Base-by-base conservation (phyloP, 2,888 invertebrate genomes). In the Ormia ochracea region DNA sequence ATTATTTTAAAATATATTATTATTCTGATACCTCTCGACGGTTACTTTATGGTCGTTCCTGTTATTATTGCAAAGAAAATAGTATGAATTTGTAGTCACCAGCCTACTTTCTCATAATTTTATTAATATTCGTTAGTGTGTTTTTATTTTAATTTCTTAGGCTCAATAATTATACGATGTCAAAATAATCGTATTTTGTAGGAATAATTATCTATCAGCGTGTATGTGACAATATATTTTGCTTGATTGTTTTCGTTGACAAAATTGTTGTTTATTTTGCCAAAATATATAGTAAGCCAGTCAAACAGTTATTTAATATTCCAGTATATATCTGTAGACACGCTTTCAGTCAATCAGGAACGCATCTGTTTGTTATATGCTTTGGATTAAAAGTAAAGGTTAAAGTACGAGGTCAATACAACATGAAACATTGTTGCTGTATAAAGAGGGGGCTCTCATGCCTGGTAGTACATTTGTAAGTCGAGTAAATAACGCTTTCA, bases 371-470 rank as follows among this genome's bases (percentile, higher is more conserved):
- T 54, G 26, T 28, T 45, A 23, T 63, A 14, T 38, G 54, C 36
- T 19, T 38, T 63, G 38, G 43, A 23, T 65, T 59, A 31, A 23
- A n/a, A n/a, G n/a, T n/a, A n/a, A n/a, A n/a, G 61, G 36, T 59
- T 65, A 36, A 72, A 58, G 72, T 66, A 54, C 72, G 59, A 72
- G 72, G 78, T 78, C 66, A 78, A 78, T 72, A 54, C 72, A 78
- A 59, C 66, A 38, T 66, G 70, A 72, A 66, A 59, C 33, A 45
- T 48, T 70, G 38, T 52, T 63, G 59, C 43, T 63, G 48, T 59
- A 58, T 77, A 63, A 65, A n/a, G n/a, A n/a, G n/a, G n/a, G 70
- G 65, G 31, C 70, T 63, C 66, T 33, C 70, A 7, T 77, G 58
- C 31, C 43, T 58, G 41, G 61, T 63, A 33, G n/a, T n/a, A n/a